These are phyloP conservation scores for Pangasianodon hypophthalmus DNA, from an alignment of 2,113 vertebrate species.

Conservation along the genomic window DNA sequence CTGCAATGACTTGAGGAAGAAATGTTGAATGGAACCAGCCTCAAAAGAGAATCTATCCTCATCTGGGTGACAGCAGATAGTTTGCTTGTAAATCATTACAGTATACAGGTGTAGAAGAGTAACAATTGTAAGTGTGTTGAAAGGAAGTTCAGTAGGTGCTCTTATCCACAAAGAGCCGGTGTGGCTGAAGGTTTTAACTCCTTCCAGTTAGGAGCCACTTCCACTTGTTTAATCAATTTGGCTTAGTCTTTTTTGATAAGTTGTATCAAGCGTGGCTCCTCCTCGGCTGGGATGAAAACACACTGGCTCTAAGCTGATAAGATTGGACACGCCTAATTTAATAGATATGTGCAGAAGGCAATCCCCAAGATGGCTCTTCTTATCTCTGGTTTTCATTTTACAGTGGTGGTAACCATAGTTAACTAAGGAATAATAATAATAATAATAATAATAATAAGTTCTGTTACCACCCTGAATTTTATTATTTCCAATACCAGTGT, in stretches of 20 bases:
- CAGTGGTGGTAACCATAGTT: neutral
- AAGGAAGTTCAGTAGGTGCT: neutral
- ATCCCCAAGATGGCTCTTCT: neutral
- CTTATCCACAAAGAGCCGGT: neutral
- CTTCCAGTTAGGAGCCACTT: neutral
- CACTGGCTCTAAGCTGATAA: neutral
- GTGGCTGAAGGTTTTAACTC: neutral
- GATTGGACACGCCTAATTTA: neutral
- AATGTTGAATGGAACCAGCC: neutral
- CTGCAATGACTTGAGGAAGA: neutral
- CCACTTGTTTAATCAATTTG: neutral
- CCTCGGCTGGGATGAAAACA: neutral
- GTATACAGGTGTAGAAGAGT: neutral
- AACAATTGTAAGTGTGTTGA: neutral
- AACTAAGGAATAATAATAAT: neutral
- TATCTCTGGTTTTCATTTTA: neutral
- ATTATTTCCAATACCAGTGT: neutral
- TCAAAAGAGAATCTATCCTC: neutral
- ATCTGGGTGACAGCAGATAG: neutral
- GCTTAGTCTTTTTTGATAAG: neutral
- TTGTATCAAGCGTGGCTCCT: neutral
- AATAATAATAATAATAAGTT: too few relatives aligned
- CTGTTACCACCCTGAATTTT: neutral
- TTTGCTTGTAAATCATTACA: neutral
- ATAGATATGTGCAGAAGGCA: neutral